Base-by-base conservation (phyloP, 2,113 vertebrate genomes). In the Nothocercus julius region DNA sequence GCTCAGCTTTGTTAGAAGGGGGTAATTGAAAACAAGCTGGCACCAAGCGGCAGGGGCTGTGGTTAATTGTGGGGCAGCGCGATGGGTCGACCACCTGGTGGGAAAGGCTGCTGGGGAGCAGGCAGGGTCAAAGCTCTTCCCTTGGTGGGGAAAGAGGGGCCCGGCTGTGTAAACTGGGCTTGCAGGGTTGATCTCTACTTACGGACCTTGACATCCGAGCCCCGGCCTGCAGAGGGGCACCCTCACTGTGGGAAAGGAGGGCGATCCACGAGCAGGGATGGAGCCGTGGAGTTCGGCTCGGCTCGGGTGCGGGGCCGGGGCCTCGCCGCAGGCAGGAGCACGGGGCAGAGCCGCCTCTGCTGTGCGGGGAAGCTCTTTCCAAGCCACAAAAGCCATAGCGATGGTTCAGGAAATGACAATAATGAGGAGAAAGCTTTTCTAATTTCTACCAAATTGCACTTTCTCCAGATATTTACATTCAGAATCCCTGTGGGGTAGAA, bases 391-490 rank as follows among this genome's bases (percentile, higher is more conserved):
- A 32, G 47, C 78, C 87, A 70, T 80, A 69, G 38, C 67, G 77
- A 80, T 45, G 75, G 83, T 82, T 81, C 27, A 82, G 70, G 84
- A 81, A 24, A 47, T 63, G 4, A 67, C 78, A 74, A 62, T 75
- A 76, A 49, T 30, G 13, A 70, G 70, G 14, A 85, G 88, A 87
- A 91, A 53, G 9, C n/a, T 75, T 27, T 53, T 89, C 7, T 56
- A 74, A 75, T 78, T 84, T 80, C 47, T 77, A 88, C 24, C 28
- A 32, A 72, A 80, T 75, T 83, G 15, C 27, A 58, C 63, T 64
- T 91, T 85, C 45, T 87, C 69, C 80, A 70, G 13, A 40, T 49
- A n/a, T 81, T 94, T 95, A 91, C 42, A 66, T 66, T 90, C 72
- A 82, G 72, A 85, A n/a, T 51, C 53, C 24, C 34, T 64, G 22